Evolutionary conservation across 30 jellyfish, hydroid and myxozoan genomes (phyloP).

Genomic region (Chrysaora quinquecirrha): DNA sequence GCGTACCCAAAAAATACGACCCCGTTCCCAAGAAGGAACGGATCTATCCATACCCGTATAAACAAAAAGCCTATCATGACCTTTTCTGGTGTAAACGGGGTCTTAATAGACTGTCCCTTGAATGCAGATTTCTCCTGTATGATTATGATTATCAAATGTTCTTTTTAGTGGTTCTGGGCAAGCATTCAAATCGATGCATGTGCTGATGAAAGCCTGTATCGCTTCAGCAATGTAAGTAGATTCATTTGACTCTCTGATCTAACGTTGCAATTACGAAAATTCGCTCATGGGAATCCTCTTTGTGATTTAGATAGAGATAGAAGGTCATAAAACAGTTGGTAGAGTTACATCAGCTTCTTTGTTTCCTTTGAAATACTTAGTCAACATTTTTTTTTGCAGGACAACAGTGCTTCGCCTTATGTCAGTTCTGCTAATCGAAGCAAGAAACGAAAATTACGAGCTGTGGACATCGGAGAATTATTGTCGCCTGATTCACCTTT

Average conservation of each 20-base stretch:
- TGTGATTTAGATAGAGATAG: not conserved
- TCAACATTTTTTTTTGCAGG: too few relatives aligned
- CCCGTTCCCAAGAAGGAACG: too few relatives aligned
- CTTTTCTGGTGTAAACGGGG: too few relatives aligned
- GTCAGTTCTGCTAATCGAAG: conserved; percentile 71
- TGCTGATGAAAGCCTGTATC: conserved; percentile 95
- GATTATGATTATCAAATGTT: not conserved
- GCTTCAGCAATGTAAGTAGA: conserved; percentile 69
- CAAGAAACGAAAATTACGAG: conserved; percentile 70
- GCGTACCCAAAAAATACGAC: too few relatives aligned
- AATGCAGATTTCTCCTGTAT: not conserved
- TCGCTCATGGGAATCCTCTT: too few relatives aligned
- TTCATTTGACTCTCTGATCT: too few relatives aligned
- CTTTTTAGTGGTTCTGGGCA: conserved; percentile 99
- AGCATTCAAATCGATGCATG: conserved; percentile 98
- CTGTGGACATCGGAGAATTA: conserved; percentile 81
- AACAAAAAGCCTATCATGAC: too few relatives aligned
- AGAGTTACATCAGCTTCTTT: too few relatives aligned
- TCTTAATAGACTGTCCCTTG: too few relatives aligned
- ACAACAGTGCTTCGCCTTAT: conserved; percentile 68
- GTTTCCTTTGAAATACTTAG: too few relatives aligned
- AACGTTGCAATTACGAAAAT: too few relatives aligned
- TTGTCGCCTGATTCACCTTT: conserved; percentile 95
- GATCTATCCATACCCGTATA: too few relatives aligned
- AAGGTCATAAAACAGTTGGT: not conserved